Evolutionary conservation across 2,797 vertebrate species (phyloP), one percentile per base, ranked within the genome.

Genomic region (Crenichthys baileyi): DNA sequence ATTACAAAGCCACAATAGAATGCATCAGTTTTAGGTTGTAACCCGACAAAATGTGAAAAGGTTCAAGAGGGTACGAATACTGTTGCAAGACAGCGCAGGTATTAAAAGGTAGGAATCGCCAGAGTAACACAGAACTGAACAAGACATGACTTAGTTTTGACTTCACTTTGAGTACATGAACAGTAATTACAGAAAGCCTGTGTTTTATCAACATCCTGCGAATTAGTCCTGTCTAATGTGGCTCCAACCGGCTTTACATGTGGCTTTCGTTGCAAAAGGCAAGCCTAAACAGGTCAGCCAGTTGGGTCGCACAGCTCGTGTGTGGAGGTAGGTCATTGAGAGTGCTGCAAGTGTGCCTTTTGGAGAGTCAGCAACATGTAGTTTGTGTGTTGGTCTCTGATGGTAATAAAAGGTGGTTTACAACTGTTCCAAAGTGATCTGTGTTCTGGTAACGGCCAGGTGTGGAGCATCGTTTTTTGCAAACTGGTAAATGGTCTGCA

Each of bases 181-280:
- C 73, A 53, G 77, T 78, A 79, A 87, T 90, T 85, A 83, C 60
- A 46, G 72, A 70, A 63, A 41, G 44, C 50, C 7, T 63, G 56
- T 67, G 84, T 78, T 88, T 86, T 83, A 75, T 74, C 84, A 83
- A 84, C 79, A 81, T 84, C 86, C 88, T 81, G 79, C 73, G 86
- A 90, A 85, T 82, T 76, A 73, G 79, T 46, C 16, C 18, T 67
- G 67, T 89, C 75, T 89, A 68, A 81, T 89, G 86, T 83, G 87
- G 83, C 76, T 83, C 78, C 77, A 46, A 67, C 29, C 36, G 11
- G 73, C 50, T 83, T 87, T 76, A 83, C 67, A 78, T 87, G 82
- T 88, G 87, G 80, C 61, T 73, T 81, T 55, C 46, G 36, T 56
- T 75, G 81, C 76, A 76, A 75, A 79, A 82, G 75, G 53, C 88